phyloP scores from a whole-genome alignment of 2,888 invertebrate genomes.

The Scaptomyza reducta region DNA sequence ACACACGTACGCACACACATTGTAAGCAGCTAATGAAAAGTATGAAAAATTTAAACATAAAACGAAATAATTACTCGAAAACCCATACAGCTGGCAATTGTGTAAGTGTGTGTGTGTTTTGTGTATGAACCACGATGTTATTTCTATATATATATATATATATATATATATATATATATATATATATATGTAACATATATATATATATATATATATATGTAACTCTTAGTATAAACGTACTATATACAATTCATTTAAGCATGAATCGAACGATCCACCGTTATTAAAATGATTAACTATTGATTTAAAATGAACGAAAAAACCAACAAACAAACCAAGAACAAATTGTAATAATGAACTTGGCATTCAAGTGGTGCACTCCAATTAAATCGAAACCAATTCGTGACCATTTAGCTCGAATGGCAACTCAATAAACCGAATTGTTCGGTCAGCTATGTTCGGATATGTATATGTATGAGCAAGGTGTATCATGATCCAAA shows the following conservation, averaged over 20 bases:
- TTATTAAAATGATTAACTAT: conserved; percentile 77
- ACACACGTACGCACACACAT: not conserved
- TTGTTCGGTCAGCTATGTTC: no score
- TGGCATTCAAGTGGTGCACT: conserved; percentile 27
- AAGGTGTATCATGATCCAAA: conserved; percentile 17
- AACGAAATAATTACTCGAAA: conserved; percentile 23
- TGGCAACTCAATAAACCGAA: no score
- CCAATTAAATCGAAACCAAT: not conserved
- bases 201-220: conserved; percentile 24
- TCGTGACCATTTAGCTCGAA: not conserved
- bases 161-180: conserved; percentile 32
- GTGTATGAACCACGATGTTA: conserved; percentile 44
- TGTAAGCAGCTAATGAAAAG: no score
- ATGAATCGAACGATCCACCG: conserved; percentile 82
- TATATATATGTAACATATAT: no score
- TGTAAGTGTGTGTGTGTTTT: conserved; percentile 5
- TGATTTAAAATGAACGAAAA: conserved; percentile 48
- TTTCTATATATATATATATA: conserved; percentile 44
- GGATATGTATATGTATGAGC: not conserved
- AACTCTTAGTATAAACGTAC: conserved; percentile 39
- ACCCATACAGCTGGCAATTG: not conserved
- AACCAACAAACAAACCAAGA: conserved; percentile 34
- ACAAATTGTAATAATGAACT: conserved; percentile 20
- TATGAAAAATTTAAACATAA: no score
- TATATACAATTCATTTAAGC: conserved; percentile 69